Evolutionary conservation across 2,888 invertebrate species (phyloP), one percentile per base, ranked within the genome.

Genomic region (Troglohyphantes excavatus): DNA sequence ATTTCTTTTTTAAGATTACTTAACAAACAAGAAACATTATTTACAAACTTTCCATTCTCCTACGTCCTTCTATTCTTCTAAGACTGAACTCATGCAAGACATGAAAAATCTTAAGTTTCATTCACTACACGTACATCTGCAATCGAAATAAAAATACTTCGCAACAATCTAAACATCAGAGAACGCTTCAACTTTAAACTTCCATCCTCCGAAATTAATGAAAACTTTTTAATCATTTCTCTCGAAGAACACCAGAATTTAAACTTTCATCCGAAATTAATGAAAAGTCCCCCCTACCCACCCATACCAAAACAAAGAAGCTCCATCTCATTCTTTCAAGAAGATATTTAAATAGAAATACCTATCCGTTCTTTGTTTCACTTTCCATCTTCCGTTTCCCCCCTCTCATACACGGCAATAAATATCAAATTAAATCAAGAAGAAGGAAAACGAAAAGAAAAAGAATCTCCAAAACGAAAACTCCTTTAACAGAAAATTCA

Each of bases 371-470:
- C 46, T 46, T 72, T 53, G 17, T 23, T 72, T n/a, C 27, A 23
- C 59, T 61, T 29, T 17, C 65, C 43, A 17, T 29, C 7, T 26
- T 59, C 59, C 9, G 26, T 13, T 13, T 17, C 6, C 23, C 23
- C n/a, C 26, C 46, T 43, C 19, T 75, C 29, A 29, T 59, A 75
- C 29, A 29, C 29, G 26, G 78, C 78, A 78, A 78, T 78, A 65
- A 78, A 78, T 78, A 78, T 78, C 78, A 78, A 78, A 78, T 78
- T 78, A 78, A 78, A 78, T 65, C 78, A 26, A 39, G 39, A 39
- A 39, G 7, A 39, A 39, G 39, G n/a, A 53, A 53, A 9, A 33
- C 3, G 33, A 33, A 33, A 5, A 53, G 43, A 78, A 65, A 65
- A 23, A 17, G 39, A 63, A 23, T 17, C 78, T 5, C 39, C 78